Base-by-base conservation (phyloP, 2,888 invertebrate species). In the Lepidochrysops patricia region DNA sequence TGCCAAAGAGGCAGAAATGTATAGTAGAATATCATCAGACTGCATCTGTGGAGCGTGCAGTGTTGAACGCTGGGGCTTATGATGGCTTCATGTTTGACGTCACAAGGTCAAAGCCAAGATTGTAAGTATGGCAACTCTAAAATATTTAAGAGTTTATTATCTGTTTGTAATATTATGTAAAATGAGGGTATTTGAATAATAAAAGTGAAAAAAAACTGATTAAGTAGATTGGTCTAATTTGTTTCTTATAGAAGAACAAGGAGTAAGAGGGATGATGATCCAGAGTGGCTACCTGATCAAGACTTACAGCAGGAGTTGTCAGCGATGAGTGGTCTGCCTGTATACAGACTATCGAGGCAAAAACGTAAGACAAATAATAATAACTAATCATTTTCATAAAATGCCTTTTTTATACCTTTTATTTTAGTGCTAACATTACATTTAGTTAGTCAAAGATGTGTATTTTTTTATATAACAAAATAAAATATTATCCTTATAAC, bases 291-390 rank as follows among this genome's bases (percentile, higher is more conserved):
- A 0, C 90, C 91, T 15, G 92, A 93, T 71, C 89, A 93, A 0
- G 94, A 94, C 66, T 91, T 95, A 0, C 91, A 92, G 75, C 90
- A 92, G 0, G 95, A 95, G 74, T 73, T 95, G 26, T 92, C 92
- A 61, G 94, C 93, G 0, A 91, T 95, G 93, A 81, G 90, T 48
- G 87, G 86, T 9, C 79, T 79, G 4, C 77, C 82, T 12, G 70
- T 76, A 35, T 83, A 84, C 60, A 74, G 75, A 63, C 63, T 75
- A 1, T 72, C 80, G 34, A 69, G 87, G 7, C 77, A 81, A 61
- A 83, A 79, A 71, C 70, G 86, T 86, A 73, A 70, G 75, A 49
- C n/a, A 3, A 19, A 13, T 12, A 15, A 29, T 27, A 4, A 12
- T 12, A 34, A 34, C n/a, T 34, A 2, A 4, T 34, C 7, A 34